Percentiles rank a stretch among this genome's conserved stretches.
phyloP scores from a whole-genome alignment of 2,888 invertebrate species.

The Baronia brevicornis region DNA sequence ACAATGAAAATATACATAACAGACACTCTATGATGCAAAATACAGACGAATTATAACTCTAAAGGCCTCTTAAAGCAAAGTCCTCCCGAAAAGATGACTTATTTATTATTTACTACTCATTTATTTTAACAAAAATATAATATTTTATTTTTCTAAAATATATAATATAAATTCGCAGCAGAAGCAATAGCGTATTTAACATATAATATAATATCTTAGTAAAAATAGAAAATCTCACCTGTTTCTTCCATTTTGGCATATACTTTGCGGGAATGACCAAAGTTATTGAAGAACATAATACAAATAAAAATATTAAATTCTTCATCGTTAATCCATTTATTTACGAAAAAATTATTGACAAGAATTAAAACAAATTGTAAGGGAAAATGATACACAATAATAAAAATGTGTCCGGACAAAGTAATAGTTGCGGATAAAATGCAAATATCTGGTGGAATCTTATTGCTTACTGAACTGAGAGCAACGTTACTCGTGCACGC shows the following conservation, averaged over 20 bases:
- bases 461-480: slow-evolving; percentile 21
- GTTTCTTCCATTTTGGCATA: slow-evolving; percentile 88
- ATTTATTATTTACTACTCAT: too few relatives aligned
- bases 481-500: slow-evolving; percentile 29
- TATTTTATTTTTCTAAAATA: slow-evolving; percentile 2
- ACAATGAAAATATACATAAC: too few relatives aligned
- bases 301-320: slow-evolving; percentile 28
- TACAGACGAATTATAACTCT: too few relatives aligned
- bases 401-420: background rate
- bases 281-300: slow-evolving; percentile 41
- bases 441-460: slow-evolving; percentile 2
- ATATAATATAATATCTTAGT: slow-evolving; percentile 1
- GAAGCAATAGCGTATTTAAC: slow-evolving; percentile 4
- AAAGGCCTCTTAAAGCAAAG: too few relatives aligned
- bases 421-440: background rate
- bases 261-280: slow-evolving; percentile 69
- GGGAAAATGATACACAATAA: slow-evolving; percentile 2
- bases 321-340: slow-evolving; percentile 31
- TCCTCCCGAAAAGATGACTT: too few relatives aligned
- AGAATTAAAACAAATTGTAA: too few relatives aligned
- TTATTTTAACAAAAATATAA: slow-evolving; percentile 1
- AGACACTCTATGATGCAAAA: too few relatives aligned
- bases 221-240: slow-evolving; percentile 60
- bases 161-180: slow-evolving; percentile 7
- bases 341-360: too few relatives aligned